Conservation (phyloP, 2,888 invertebrate genomes). For the Ashinkailepas kermadecensis region DNA sequence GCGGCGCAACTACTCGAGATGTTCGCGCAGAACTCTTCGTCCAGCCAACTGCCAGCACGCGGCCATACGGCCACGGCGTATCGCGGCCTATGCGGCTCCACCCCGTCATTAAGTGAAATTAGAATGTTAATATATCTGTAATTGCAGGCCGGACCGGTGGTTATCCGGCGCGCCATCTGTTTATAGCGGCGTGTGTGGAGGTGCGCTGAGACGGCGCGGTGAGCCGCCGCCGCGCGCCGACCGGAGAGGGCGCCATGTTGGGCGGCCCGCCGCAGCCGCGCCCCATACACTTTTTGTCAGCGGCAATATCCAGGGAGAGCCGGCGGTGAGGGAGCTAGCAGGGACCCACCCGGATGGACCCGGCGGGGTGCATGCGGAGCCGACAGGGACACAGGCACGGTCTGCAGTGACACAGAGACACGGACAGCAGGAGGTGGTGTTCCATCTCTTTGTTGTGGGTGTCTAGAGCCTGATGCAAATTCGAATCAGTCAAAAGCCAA, state of each 20-base stretch:
- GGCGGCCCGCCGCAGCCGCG: background rate
- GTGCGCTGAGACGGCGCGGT: background rate
- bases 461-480: no score
- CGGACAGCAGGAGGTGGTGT: no score
- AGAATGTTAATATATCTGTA: conserved; percentile 5
- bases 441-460: no score
- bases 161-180: background rate
- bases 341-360: background rate
- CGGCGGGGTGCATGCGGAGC: background rate
- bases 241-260: background rate
- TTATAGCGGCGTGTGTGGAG: background rate
- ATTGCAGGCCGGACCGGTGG: background rate
- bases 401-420: no score
- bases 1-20: no score
- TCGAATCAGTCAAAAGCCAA: no score
- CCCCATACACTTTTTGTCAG: background rate
- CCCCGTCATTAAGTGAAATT: background rate
- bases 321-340: no score
- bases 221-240: no score
- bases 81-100: background rate
- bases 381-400: no score
- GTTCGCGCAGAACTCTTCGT: no score
- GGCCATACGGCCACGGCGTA: background rate
- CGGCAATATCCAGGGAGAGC: background rate
- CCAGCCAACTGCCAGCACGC: background rate